These are phyloP conservation scores for Tinea semifulvella DNA, from an alignment of 2,888 invertebrate genomes.

Conservation along the genomic window DNA sequence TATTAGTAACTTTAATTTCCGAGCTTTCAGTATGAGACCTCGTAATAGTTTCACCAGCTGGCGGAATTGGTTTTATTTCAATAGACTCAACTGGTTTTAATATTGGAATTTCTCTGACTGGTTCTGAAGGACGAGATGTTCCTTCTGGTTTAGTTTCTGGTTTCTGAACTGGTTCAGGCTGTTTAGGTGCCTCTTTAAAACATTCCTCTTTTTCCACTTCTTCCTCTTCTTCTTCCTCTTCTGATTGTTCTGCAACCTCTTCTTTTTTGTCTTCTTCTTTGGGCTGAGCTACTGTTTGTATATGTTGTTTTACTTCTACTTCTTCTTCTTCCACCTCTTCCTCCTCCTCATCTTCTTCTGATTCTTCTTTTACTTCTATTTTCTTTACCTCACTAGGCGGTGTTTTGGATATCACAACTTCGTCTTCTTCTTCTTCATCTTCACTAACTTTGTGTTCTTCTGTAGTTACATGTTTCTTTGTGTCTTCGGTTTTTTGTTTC, in stretches of 20 bases:
- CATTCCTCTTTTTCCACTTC: slow-evolving; percentile 20
- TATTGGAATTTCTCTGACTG: slow-evolving; percentile 18
- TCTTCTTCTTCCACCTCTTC: slow-evolving; percentile 19
- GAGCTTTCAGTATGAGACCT: slow-evolving; percentile 48
- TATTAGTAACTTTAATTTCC: slow-evolving; percentile 47
- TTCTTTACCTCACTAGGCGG: slow-evolving; percentile 19
- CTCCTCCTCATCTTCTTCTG: slow-evolving; percentile 19
- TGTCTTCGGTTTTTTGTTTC: slow-evolving; percentile 1
- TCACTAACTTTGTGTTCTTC: slow-evolving; percentile 6
- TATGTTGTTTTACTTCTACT: slow-evolving; percentile 21
- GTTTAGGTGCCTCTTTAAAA: slow-evolving; percentile 16
- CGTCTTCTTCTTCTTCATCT: slow-evolving; percentile 15
- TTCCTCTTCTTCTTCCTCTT: slow-evolving; percentile 26
- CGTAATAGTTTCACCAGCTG: slow-evolving; percentile 39
- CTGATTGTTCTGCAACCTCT: slow-evolving; percentile 34
- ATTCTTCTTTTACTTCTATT: slow-evolving; percentile 22
- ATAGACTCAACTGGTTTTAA: slow-evolving; percentile 21
- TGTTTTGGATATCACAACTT: slow-evolving; percentile 23
- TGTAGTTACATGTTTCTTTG: slow-evolving; percentile 10
- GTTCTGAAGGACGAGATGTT: slow-evolving; percentile 19
- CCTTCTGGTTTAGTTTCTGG: slow-evolving; percentile 9
- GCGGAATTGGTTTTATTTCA: slow-evolving; percentile 56
- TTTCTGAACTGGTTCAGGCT: slow-evolving; percentile 13
- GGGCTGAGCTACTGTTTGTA: slow-evolving; percentile 22
- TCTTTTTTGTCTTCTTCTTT: slow-evolving; percentile 33